Percentiles rank a stretch among this genome's conserved stretches.
phyloP scores from a whole-genome alignment of 2,113 vertebrate genomes.

The Apodemus sylvaticus region DNA sequence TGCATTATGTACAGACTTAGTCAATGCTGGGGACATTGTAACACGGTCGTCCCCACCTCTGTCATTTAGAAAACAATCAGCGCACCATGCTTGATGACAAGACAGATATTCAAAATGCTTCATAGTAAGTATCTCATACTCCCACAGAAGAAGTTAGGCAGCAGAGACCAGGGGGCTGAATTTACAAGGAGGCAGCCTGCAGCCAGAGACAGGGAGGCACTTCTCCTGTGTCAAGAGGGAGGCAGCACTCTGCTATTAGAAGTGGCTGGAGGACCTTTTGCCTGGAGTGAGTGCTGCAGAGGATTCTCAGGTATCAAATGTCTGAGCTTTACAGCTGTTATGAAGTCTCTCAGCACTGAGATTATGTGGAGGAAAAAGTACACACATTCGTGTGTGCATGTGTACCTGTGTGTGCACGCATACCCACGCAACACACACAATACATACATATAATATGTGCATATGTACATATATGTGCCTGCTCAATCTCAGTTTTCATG shows the following conservation, averaged over 20 bases:
- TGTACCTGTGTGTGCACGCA: neutral
- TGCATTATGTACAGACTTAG: neutral
- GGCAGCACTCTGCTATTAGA: neutral
- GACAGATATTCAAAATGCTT: neutral
- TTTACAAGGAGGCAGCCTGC: neutral
- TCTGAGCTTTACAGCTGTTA: neutral
- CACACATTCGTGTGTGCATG: neutral
- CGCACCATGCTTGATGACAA: neutral
- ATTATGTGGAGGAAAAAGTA: neutral
- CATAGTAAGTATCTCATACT: neutral
- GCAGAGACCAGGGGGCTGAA: neutral
- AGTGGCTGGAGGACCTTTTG: neutral
- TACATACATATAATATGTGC: neutral
- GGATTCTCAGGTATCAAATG: neutral
- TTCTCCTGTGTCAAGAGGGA: neutral
- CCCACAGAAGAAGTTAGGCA: neutral
- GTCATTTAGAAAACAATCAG: constrained; percentile 20
- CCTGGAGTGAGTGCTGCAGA: accelerated
- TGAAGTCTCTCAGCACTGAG: constrained; percentile 1
- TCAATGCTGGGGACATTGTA: neutral
- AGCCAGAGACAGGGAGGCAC: neutral
- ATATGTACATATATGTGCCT: neutral
- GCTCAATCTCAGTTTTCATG: neutral
- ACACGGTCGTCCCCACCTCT: neutral
- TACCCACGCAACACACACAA: neutral